These are phyloP conservation scores for Diabrotica balteata DNA, from an alignment of 2,888 invertebrate genomes.

Conservation along the genomic window DNA sequence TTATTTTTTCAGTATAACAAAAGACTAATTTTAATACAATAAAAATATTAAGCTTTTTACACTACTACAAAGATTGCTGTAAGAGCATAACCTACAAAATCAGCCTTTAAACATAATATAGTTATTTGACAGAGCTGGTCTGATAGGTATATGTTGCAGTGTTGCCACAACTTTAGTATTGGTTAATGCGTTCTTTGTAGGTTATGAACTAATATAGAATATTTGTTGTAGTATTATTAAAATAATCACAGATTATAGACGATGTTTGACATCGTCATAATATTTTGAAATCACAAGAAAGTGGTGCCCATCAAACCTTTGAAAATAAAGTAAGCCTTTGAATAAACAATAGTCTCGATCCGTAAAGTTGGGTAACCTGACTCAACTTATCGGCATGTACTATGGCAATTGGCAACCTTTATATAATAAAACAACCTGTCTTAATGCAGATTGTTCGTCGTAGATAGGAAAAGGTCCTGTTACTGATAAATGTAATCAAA, in stretches of 20 bases:
- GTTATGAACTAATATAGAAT: no score
- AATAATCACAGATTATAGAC: slow-evolving; percentile 48
- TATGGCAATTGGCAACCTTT: slow-evolving; percentile 35
- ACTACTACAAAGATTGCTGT: no score
- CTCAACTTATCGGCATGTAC: no score
- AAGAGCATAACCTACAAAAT: no score
- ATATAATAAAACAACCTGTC: slow-evolving; percentile 23
- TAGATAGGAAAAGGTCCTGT: no score
- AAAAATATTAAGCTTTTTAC: slow-evolving; percentile 44
- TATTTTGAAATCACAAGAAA: slow-evolving; percentile 46
- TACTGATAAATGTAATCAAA: no score
- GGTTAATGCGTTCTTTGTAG: slow-evolving; percentile 33
- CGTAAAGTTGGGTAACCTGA: no score
- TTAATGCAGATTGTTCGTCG: slow-evolving; percentile 1
- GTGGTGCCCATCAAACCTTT: slow-evolving; percentile 47
- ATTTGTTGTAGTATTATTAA: slow-evolving; percentile 21
- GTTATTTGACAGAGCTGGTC: no score
- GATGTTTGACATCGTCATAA: slow-evolving; percentile 36
- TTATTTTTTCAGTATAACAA: slow-evolving; percentile 35
- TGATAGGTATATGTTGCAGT: no score
- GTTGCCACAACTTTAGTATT: background rate
- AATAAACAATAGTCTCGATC: slow-evolving; percentile 40
- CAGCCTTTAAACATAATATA: no score
- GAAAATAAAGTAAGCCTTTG: slow-evolving; percentile 38
- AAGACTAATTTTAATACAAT: slow-evolving; percentile 38